Conservation (phyloP, 2,797 vertebrate genomes). For the Anguilla obscura region DNA sequence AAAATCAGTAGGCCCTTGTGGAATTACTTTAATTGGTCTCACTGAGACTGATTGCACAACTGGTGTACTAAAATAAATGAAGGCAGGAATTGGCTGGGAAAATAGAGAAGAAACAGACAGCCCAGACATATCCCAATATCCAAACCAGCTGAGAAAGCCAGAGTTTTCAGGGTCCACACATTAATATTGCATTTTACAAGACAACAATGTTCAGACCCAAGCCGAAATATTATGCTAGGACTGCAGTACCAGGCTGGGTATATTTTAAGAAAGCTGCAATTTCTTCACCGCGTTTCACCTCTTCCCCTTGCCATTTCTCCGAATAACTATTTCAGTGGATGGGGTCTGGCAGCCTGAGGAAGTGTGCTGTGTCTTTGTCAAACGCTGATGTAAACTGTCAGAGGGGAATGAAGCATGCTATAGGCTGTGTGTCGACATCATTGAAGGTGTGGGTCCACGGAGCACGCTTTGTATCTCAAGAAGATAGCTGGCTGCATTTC, state of each 20-base stretch:
- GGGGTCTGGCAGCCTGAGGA: neutral
- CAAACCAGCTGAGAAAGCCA: neutral
- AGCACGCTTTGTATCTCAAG: neutral
- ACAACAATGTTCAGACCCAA: neutral
- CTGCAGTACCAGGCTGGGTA: neutral
- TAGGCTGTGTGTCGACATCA: neutral
- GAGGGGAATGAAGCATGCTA: slow-evolving; percentile 3
- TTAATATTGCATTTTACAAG: slow-evolving; percentile 21
- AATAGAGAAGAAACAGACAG: neutral
- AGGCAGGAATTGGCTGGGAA: neutral
- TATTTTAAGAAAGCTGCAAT: neutral
- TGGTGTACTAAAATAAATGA: slow-evolving; percentile 7
- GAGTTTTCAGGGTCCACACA: neutral
- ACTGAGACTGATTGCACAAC: slow-evolving; percentile 21
- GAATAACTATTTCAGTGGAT: neutral
- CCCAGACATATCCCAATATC: neutral
- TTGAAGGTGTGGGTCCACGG: neutral
- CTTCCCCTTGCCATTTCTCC: neutral
- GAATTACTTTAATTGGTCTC: slow-evolving; percentile 27
- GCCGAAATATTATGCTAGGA: neutral
- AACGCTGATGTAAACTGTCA: neutral
- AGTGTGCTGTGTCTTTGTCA: neutral
- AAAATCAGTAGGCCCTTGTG: neutral
- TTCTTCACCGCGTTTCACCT: neutral
- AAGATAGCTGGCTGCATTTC: neutral